These are phyloP conservation scores for Germaria angustata DNA, from an alignment of 2,888 invertebrate genomes.

Conservation along the genomic window DNA sequence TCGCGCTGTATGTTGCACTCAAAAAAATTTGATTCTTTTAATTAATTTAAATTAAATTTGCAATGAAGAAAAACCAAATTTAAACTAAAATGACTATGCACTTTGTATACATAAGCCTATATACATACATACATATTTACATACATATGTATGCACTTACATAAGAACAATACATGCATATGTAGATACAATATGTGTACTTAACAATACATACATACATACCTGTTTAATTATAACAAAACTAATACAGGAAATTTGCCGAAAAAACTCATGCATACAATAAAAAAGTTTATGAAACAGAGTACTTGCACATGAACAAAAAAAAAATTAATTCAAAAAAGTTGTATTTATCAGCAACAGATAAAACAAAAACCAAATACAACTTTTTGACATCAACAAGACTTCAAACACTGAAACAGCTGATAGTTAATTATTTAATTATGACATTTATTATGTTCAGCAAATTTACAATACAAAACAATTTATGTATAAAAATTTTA, in stretches of 20 bases:
- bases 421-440: conserved; percentile 6
- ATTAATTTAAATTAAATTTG: no score
- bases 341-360: not conserved
- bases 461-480: conserved; percentile 20
- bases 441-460: conserved; percentile 7
- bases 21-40: no score
- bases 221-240: not conserved
- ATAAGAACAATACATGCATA: not conserved
- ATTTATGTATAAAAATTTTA: conserved; percentile 19
- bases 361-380: conserved; percentile 7
- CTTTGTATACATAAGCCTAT: not conserved
- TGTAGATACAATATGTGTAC: not conserved
- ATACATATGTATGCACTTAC: no score
- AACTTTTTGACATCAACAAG: conserved; percentile 9
- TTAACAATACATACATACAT: not conserved
- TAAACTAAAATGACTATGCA: not conserved
- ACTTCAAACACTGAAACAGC: no score
- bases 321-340: not conserved
- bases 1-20: no score
- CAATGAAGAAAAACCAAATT: no score
- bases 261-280: not conserved
- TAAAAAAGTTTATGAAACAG: not conserved
- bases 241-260: not conserved
- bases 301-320: not conserved
- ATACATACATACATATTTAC: not conserved